A percentile compares a stretch with the other conserved stretches of the same genome.
These are phyloP conservation scores for Podargus strigoides DNA, from an alignment of 2,797 vertebrate species.

Conservation along the genomic window DNA sequence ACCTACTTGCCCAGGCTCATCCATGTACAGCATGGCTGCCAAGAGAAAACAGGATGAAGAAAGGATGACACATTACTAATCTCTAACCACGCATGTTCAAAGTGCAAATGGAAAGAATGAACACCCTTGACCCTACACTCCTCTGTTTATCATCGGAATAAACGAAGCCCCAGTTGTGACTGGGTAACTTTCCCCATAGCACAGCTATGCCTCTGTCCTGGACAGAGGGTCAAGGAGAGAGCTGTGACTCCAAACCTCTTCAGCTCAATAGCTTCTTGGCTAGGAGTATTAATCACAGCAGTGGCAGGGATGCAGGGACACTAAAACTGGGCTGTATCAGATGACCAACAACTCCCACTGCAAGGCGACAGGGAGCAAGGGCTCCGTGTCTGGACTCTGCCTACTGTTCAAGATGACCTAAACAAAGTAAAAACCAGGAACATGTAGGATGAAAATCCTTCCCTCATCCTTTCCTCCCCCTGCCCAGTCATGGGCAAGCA, in stretches of 20 bases:
- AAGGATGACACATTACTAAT: slow-evolving; percentile 43
- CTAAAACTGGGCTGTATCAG: background rate
- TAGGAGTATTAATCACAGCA: background rate
- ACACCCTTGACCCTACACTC: slow-evolving; percentile 1
- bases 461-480: background rate
- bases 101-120: slow-evolving; percentile 47
- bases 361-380: background rate
- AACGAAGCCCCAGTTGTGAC: background rate
- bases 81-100: slow-evolving; percentile 3
- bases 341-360: background rate
- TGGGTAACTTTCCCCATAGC: background rate
- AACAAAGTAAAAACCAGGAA: background rate
- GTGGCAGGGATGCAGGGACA: background rate
- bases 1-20: slow-evolving; percentile 39
- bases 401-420: background rate
- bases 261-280: background rate
- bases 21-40: slow-evolving; percentile 11
- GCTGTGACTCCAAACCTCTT: background rate
- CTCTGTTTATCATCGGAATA: background rate
- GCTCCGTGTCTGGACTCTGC: background rate
- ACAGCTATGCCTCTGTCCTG: background rate
- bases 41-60: slow-evolving; percentile 47
- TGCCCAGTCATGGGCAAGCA: background rate
- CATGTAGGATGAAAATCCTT: background rate
- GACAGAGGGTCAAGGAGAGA: background rate